These are phyloP conservation scores for Galaxea fascicularis DNA, from an alignment of 92 coral and sea anemone genomes.

Conservation along the genomic window DNA sequence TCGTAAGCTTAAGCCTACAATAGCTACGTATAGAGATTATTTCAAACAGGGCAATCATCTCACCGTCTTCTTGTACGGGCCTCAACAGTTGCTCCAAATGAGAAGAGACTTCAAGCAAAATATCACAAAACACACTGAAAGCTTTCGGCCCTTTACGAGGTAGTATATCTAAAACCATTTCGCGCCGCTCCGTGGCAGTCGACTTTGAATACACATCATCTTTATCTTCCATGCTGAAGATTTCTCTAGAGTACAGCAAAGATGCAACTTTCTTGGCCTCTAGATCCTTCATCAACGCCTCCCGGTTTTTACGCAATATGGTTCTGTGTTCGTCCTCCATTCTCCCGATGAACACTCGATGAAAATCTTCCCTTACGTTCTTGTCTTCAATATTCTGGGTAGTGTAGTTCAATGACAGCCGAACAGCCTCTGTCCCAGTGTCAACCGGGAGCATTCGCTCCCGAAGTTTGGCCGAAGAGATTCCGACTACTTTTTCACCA, in stretches of 20 bases:
- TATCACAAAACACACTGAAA: conserved; percentile 75
- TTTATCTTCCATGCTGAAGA: conserved; percentile 69
- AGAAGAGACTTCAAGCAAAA: conserved; percentile 73
- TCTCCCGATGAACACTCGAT: not conserved
- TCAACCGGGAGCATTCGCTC: too few relatives aligned
- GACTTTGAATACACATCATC: conserved; percentile 60
- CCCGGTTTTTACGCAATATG: conserved; percentile 63
- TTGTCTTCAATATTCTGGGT: too few relatives aligned
- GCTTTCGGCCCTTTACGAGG: conserved; percentile 82
- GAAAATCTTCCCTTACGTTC: not conserved
- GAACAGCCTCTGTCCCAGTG: too few relatives aligned
- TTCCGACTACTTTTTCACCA: too few relatives aligned
- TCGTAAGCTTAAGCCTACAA: too few relatives aligned
- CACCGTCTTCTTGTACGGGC: conserved; percentile 63
- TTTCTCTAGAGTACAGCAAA: conserved; percentile 65
- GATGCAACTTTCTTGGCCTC: conserved; percentile 85
- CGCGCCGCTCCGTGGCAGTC: conserved; percentile 66
- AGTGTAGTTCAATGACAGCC: too few relatives aligned
- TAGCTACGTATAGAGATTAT: too few relatives aligned
- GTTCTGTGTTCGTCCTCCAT: conserved; percentile 80
- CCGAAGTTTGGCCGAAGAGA: too few relatives aligned
- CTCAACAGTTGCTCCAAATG: conserved; percentile 73
- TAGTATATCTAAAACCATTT: conserved; percentile 62
- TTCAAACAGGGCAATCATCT: not conserved
- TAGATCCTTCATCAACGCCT: conserved; percentile 64